Conservation (phyloP, 2,888 invertebrate genomes). For the Prenolepis imparis region DNA sequence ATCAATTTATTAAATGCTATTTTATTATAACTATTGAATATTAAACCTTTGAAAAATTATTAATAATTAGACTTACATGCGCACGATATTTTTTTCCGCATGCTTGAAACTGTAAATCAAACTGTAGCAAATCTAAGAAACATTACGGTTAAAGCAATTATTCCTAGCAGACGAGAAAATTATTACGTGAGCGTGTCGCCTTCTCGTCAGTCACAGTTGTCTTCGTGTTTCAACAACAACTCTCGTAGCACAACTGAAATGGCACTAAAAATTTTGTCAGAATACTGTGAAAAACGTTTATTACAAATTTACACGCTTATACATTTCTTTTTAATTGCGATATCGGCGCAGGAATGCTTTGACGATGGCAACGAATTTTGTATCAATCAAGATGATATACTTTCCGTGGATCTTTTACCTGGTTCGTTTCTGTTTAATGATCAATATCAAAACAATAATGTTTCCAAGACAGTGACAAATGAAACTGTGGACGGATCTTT, state of each 20-base stretch:
- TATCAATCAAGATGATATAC: slow-evolving; percentile 89
- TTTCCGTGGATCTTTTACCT: slow-evolving; percentile 91
- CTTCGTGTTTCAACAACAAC: slow-evolving; percentile 43
- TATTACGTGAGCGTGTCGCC: slow-evolving; percentile 75
- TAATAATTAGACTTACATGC: not conserved
- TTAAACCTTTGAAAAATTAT: not conserved
- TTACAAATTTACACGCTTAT: not conserved
- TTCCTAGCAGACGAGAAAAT: slow-evolving; percentile 74
- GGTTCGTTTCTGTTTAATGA: slow-evolving; percentile 88
- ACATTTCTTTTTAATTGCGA: slow-evolving; percentile 9
- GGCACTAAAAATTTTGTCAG: not conserved
- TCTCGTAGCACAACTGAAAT: not conserved
- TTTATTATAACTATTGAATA: not conserved
- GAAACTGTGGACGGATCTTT: slow-evolving; percentile 87
- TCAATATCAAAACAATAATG: slow-evolving; percentile 57
- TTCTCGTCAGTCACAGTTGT: slow-evolving; percentile 57
- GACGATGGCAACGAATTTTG: slow-evolving; percentile 85
- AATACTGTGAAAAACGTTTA: not conserved
- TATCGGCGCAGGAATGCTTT: slow-evolving; percentile 78
- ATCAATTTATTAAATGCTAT: not conserved
- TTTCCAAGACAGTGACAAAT: slow-evolving; percentile 28
- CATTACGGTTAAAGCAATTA: slow-evolving; percentile 82
- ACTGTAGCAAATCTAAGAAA: slow-evolving; percentile 52
- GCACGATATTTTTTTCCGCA: not conserved
- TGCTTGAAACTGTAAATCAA: not conserved